Evolutionary conservation across 2,797 vertebrate species (phyloP).

Genomic region (Acropternis orthonyx): DNA sequence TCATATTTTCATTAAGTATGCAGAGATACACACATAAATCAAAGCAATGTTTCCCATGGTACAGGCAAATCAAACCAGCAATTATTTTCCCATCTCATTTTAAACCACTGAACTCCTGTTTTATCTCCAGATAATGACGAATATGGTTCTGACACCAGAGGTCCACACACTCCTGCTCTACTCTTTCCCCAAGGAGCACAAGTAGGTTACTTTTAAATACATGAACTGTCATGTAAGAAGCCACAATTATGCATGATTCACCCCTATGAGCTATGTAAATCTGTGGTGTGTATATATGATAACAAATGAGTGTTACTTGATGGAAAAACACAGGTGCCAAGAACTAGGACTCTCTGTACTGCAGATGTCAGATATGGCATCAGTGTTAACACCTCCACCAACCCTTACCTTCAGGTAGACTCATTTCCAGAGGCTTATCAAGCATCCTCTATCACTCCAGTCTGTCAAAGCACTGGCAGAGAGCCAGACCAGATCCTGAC

Average conservation of each 20-base stretch:
- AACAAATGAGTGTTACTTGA: constrained; percentile 62
- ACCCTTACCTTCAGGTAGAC: constrained; percentile 49
- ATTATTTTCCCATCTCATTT: constrained; percentile 39
- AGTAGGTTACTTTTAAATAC: constrained; percentile 43
- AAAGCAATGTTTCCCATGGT: neutral
- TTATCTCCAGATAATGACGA: constrained; percentile 44
- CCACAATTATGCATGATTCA: constrained; percentile 63
- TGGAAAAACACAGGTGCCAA: constrained; percentile 52
- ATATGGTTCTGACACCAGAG: constrained; percentile 46
- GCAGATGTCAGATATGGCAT: constrained; percentile 28
- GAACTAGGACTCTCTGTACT: constrained; percentile 3
- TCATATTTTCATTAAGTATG: neutral
- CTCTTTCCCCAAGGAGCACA: neutral
- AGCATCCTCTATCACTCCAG: neutral
- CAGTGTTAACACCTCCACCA: constrained; percentile 45
- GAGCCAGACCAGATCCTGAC: neutral
- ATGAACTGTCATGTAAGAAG: constrained; percentile 63
- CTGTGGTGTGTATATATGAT: constrained; percentile 41
- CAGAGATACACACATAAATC: constrained; percentile 13
- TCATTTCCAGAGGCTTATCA: constrained; percentile 30
- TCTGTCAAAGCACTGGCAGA: neutral
- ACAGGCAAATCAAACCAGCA: constrained; percentile 33
- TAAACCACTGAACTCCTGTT: constrained; percentile 38
- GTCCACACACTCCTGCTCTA: constrained; percentile 17
- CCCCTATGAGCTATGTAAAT: constrained; percentile 38